Base-by-base conservation (phyloP, 1,140 invertebrate species). In the Hycleus phaleratus region DNA sequence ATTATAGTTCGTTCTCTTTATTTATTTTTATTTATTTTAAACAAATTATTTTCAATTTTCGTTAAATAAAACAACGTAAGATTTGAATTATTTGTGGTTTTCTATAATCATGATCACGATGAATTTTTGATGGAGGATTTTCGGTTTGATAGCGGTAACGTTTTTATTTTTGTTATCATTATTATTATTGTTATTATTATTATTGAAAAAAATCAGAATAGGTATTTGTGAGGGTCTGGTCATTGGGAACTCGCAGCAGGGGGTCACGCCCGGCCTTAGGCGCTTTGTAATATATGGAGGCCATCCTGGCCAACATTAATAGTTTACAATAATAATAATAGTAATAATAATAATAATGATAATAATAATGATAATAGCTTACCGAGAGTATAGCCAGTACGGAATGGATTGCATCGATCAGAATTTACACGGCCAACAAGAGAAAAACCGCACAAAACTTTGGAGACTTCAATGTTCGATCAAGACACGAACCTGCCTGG, bases 191-290 rank as follows among this genome's bases (percentile, higher is more conserved):
- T 26, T 58, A 12, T 45, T 59, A 54, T 59, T 54, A 45, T 59
- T 59, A 47, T 32, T 32, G 7, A 32, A 54, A 55, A 53, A 55
- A 60, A 50, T 49, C 39, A 60, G 18, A 55, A 60, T 50, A 39
- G 47, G 47, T 52, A 58, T 58, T 58, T 58, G 45, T 60, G 52
- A 60, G 40, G 50, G 58, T 52, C 53, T 60, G 59, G 66, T 63
- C 64, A 65, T 63, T 65, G 59, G 62, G 60, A 60, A 58, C 56
- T 56, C 66, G 26, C 66, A 62, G 62, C 66, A 49, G 64, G 64
- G 60, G 64, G 45, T 49, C 66, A 42, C 54, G 60, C 58, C 61
- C 50, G 24, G 61, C 62, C 62, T 52, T 25, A 44, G 66, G 63
- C 66, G 46, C 57, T 58, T 54, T 50, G 63, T 62, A 64, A 68